Conservation (phyloP, 2,113 vertebrate species). For the Lutjanus erythropterus region DNA sequence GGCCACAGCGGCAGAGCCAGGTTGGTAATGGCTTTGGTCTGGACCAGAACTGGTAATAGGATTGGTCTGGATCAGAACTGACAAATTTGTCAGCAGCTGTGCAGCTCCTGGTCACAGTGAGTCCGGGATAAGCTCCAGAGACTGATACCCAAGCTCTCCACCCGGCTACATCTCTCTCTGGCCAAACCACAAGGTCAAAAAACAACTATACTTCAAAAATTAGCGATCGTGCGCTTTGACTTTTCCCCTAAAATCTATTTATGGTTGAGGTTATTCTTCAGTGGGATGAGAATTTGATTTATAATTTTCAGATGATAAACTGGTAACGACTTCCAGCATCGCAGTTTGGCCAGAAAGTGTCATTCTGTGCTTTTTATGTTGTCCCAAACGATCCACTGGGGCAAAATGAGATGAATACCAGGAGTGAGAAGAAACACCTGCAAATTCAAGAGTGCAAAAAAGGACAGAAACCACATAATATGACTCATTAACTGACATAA, state of each 20-base stretch:
- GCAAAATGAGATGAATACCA: background rate
- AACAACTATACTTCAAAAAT: conserved; percentile 47
- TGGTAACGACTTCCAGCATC: conserved; percentile 8
- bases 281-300: background rate
- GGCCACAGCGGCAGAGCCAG: conserved; percentile 47
- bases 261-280: conserved; percentile 12
- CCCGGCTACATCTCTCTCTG: conserved; percentile 30
- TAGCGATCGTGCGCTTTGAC: conserved; percentile 13
- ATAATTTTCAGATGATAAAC: conserved; percentile 17
- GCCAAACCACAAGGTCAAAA: conserved; percentile 64
- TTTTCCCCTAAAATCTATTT: conserved; percentile 35
- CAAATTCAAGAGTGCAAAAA: background rate
- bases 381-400: conserved; percentile 5
- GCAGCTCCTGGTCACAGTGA: conserved; percentile 71
- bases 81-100: conserved; percentile 82
- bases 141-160: conserved; percentile 72
- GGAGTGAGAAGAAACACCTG: conserved; percentile 18
- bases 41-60: conserved; percentile 58
- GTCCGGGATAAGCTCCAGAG: conserved; percentile 63
- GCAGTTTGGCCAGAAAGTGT: conserved; percentile 1
- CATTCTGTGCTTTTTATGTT: conserved; percentile 13
- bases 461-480: background rate
- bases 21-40: conserved; percentile 63
- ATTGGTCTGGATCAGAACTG: conserved; percentile 73
- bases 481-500: background rate